A percentile compares a stretch with the other conserved stretches of the same genome.
Evolutionary conservation across 1,140 invertebrate species (phyloP).

Genomic region (Drosophila rufa): DNA sequence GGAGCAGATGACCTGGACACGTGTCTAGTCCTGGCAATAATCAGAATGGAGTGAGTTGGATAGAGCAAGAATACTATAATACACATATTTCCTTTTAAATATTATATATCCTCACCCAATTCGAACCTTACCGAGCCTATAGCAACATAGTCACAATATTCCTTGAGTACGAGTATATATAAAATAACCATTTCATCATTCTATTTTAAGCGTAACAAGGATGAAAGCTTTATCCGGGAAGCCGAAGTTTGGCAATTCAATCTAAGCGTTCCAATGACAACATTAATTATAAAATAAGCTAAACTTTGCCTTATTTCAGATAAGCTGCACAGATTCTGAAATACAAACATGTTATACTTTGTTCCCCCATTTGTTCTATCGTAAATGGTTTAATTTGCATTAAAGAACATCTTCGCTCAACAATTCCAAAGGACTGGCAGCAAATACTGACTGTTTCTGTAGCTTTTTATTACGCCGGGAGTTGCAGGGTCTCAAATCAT

Average conservation of each 20-base stretch:
- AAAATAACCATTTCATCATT: not conserved
- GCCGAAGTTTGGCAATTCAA: too few relatives aligned
- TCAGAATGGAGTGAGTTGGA: not conserved
- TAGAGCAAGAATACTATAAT: not conserved
- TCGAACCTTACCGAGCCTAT: too few relatives aligned
- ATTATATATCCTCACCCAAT: not conserved
- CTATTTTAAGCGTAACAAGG: too few relatives aligned
- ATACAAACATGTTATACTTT: not conserved
- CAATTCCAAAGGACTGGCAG: not conserved
- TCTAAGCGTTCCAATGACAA: too few relatives aligned
- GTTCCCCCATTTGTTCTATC: not conserved
- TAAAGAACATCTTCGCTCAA: not conserved
- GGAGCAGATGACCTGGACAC: slow-evolving; percentile 16
- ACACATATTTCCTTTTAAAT: not conserved
- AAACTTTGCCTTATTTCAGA: not conserved
- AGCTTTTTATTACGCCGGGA: not conserved
- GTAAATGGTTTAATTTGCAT: too few relatives aligned
- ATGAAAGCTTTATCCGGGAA: too few relatives aligned
- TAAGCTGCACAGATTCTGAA: not conserved
- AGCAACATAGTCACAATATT: too few relatives aligned
- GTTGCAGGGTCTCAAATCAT: not conserved
- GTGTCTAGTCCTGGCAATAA: not conserved
- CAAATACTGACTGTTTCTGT: not conserved
- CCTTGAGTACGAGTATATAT: not conserved
- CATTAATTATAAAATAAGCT: too few relatives aligned